These are phyloP conservation scores for Paracentrotus lividus DNA, from an alignment of 53 echinoderm and acorn worm genomes.

Conservation along the genomic window DNA sequence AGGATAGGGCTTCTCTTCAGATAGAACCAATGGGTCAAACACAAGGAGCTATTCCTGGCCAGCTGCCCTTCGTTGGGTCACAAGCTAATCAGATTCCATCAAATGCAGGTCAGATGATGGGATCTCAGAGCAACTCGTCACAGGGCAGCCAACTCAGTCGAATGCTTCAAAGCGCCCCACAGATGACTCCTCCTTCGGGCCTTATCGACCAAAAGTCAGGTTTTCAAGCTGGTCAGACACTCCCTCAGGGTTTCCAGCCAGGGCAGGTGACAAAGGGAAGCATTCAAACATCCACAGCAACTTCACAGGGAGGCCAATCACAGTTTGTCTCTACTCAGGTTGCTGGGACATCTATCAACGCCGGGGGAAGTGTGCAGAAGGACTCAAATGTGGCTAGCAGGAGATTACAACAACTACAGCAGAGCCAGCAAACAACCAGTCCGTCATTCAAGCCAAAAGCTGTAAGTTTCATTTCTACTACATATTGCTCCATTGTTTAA, in stretches of 20 bases:
- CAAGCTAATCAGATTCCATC: background rate
- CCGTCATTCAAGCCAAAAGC: conserved; percentile 1
- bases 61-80: conserved; percentile 2
- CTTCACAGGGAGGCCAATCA: background rate
- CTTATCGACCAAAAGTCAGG: background rate
- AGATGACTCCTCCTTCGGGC: background rate
- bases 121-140: background rate
- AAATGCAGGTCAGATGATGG: background rate
- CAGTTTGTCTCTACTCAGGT: background rate
- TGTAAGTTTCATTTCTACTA: background rate
- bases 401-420: conserved; percentile 62
- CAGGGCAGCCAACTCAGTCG: conserved; percentile 34
- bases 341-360: background rate
- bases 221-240: background rate
- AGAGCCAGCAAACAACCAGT: conserved; percentile 40
- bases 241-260: background rate
- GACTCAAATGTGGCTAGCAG: conserved; percentile 38
- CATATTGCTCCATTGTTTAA: no score
- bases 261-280: background rate
- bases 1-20: conserved; percentile 7
- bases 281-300: background rate
- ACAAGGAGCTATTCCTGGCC: background rate
- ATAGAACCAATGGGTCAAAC: background rate
- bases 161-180: conserved; percentile 38
- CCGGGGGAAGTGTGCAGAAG: conserved; percentile 1